A percentile compares a stretch with the other conserved stretches of the same genome.
Conservation (phyloP, 2,797 vertebrate genomes). For the Chaetophractus vellerosus region DNA sequence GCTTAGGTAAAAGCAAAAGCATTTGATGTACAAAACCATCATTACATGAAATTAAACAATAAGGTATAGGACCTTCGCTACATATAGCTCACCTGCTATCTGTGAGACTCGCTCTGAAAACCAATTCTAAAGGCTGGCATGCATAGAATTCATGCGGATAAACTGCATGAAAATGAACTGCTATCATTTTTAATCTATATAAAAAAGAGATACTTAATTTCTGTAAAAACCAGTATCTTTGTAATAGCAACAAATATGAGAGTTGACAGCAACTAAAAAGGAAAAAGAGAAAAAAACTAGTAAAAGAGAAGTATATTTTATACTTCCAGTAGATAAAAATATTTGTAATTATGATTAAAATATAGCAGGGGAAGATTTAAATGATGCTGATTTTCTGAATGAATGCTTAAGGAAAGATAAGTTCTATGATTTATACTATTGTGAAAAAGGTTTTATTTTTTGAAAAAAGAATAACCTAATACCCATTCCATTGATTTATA, state of each 20-base stretch:
- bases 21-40: conserved; percentile 8
- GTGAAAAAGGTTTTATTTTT: not conserved
- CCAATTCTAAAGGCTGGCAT: conserved; percentile 15
- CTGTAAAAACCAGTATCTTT: no score
- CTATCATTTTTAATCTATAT: not conserved
- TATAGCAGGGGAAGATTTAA: not conserved
- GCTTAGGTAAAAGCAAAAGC: conserved; percentile 51
- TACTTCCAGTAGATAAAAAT: not conserved
- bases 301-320: not conserved
- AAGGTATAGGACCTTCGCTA: conserved; percentile 3
- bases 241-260: not conserved
- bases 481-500: not conserved
- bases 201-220: not conserved
- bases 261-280: not conserved
- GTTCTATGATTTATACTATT: not conserved
- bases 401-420: not conserved
- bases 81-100: not conserved
- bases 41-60: conserved; percentile 14
- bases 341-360: not conserved
- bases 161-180: conserved; percentile 1
- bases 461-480: not conserved
- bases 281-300: not conserved
- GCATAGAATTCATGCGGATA: not conserved
- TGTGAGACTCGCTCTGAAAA: conserved; percentile 12
- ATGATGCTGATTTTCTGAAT: conserved; percentile 7